Percentiles rank a stretch among this genome's conserved stretches.
Conservation (phyloP, 1,140 invertebrate genomes). For the Zophobas morio region DNA sequence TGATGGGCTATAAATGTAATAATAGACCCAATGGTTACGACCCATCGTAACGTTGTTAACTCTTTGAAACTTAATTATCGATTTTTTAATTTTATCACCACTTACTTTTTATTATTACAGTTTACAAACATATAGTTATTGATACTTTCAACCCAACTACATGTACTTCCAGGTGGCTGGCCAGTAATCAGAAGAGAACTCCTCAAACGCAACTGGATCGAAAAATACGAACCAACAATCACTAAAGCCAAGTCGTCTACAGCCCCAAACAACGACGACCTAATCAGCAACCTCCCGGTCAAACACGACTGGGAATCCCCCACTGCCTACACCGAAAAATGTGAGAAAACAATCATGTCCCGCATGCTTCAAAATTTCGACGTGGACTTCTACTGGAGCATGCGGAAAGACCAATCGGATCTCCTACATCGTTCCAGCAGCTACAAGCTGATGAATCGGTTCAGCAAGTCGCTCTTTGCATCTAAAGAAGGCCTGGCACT, state of each 20-base stretch:
- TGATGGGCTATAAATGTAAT: too few species aligned
- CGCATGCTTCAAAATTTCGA: constrained; percentile 77
- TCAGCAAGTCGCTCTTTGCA: constrained; percentile 87
- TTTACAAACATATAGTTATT: too few species aligned
- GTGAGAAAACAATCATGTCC: constrained; percentile 75
- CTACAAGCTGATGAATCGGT: constrained; percentile 82
- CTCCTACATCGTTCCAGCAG: constrained; percentile 75
- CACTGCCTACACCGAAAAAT: constrained; percentile 67
- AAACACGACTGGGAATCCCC: constrained; percentile 68
- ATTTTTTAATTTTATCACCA: too few species aligned
- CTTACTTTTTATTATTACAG: too few species aligned
- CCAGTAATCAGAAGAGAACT: constrained; percentile 72
- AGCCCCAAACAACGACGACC: constrained; percentile 56
- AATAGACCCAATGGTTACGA: too few species aligned
- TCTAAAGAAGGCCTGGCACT: constrained; percentile 91
- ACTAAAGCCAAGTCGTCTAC: constrained; percentile 15
- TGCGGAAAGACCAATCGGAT: constrained; percentile 85
- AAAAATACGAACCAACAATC: constrained; percentile 72
- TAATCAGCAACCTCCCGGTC: constrained; percentile 68
- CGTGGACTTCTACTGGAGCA: constrained; percentile 91
- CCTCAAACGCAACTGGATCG: constrained; percentile 74
- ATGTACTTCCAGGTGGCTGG: constrained; percentile 64
- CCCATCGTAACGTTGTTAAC: too few species aligned
- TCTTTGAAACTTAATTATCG: too few species aligned
- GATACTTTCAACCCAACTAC: too few species aligned